Percentiles rank a stretch among this genome's conserved stretches.
Conservation (phyloP, 2,888 invertebrate species). For the Ophion obscuratus region DNA sequence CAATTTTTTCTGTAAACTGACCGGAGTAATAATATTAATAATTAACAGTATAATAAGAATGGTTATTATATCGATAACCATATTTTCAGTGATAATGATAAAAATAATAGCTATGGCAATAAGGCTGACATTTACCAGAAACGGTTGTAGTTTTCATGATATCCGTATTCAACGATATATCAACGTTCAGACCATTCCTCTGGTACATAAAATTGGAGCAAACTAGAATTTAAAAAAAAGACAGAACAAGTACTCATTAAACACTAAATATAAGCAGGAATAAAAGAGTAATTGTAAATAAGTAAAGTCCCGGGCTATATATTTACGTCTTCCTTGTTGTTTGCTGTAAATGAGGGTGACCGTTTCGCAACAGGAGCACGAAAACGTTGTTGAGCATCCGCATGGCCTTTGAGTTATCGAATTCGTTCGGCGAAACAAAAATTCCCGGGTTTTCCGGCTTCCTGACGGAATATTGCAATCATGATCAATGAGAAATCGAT, state of each 20-base stretch:
- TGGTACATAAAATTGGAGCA: slow-evolving; percentile 78
- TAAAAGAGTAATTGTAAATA: not conserved
- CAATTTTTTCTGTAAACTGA: too few species aligned
- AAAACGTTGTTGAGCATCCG: slow-evolving; percentile 67
- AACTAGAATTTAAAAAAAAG: slow-evolving; percentile 69
- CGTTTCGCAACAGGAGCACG: slow-evolving; percentile 78
- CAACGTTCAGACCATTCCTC: slow-evolving; percentile 74
- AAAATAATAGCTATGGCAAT: not conserved
- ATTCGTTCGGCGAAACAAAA: slow-evolving; percentile 71
- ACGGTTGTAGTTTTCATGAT: slow-evolving; percentile 71
- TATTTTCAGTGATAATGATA: not conserved
- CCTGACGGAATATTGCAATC: slow-evolving; percentile 14
- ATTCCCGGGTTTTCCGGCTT: slow-evolving; percentile 45
- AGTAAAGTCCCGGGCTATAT: not conserved
- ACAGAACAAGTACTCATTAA: not conserved
- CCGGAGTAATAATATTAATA: too few species aligned
- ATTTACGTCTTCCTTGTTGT: slow-evolving; percentile 73
- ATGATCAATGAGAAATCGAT: not conserved
- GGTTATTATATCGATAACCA: too few species aligned
- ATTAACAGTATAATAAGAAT: too few species aligned
- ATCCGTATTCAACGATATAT: slow-evolving; percentile 72
- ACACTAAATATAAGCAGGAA: not conserved
- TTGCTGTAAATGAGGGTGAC: slow-evolving; percentile 75
- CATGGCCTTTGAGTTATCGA: slow-evolving; percentile 73
- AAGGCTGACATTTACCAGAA: slow-evolving; percentile 69